Percentiles rank a stretch among this genome's conserved stretches.
Conservation (phyloP, 2,888 invertebrate species). For the Caenorhabditis sp. region DNA sequence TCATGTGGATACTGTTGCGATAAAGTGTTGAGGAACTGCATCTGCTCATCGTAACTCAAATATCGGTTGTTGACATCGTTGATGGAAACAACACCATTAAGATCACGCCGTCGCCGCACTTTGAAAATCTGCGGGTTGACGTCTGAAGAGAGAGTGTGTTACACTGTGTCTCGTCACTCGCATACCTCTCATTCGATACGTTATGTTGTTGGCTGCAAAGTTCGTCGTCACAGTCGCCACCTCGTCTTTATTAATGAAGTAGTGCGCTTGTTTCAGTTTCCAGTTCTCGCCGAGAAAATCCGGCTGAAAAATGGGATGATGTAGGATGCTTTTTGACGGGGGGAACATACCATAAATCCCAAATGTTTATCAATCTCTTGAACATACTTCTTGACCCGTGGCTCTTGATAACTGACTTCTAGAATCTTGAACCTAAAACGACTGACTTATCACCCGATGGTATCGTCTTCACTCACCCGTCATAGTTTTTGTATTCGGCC, state of each 20-base stretch:
- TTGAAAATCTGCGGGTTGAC: constrained; percentile 57
- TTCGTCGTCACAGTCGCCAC: constrained; percentile 24
- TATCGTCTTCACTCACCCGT: constrained; percentile 17
- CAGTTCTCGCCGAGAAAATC: constrained; percentile 60
- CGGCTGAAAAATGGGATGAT: constrained; percentile 48
- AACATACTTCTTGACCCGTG: constrained; percentile 36
- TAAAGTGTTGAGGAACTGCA: constrained; percentile 50
- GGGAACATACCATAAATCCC: constrained; percentile 50
- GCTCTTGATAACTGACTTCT: constrained; percentile 41
- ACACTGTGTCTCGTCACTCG: background rate
- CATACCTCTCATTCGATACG: constrained; percentile 48
- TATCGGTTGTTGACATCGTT: constrained; percentile 55
- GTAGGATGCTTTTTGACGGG: background rate
- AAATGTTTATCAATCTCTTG: constrained; percentile 52
- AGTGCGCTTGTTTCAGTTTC: constrained; percentile 55
- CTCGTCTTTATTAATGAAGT: constrained; percentile 45
- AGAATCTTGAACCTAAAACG: constrained; percentile 56
- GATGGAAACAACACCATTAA: constrained; percentile 31
- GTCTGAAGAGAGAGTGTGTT: constrained; percentile 28
- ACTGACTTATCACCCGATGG: background rate
- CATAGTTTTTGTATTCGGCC: constrained; percentile 38
- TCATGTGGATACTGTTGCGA: constrained; percentile 42
- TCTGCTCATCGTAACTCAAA: constrained; percentile 64
- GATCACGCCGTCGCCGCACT: constrained; percentile 44
- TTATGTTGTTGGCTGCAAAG: constrained; percentile 48